Evolutionary conservation across 2,888 invertebrate genomes (phyloP), one percentile per base, ranked within the genome.

Genomic region (Corbicula japonica): DNA sequence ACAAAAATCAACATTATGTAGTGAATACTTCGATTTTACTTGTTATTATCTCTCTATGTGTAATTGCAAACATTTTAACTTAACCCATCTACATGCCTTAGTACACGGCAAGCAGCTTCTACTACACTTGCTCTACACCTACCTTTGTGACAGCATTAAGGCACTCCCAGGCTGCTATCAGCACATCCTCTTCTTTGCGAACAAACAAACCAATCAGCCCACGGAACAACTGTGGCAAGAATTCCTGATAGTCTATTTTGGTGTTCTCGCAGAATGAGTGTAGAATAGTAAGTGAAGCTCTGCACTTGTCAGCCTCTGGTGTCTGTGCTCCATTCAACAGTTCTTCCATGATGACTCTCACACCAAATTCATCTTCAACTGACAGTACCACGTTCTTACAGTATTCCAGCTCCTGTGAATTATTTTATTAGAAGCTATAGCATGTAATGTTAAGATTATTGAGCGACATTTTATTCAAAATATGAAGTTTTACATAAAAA

Each of bases 321-420:
- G 89, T 96, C 95, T 6, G 86, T 28, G 89, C 88, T 18, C 96
- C 96, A 86, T 96, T 96, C 93, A 98, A 95, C 68, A 98, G 94
- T 70, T 97, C 96, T 91, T 98, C 97, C 94, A 98, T 96, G 8
- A 98, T 96, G 50, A 96, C 96, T 41, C 97, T 95, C 3, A 98
- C 96, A 15, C 98, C 98, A 30, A 96, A 95, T 4, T 94, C 94
- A 92, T 98, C 97, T 0, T 95, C 95, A 1, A 99, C 97, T 0
- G 99, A 98, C 86, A 99, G 94, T 81, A 99, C 96, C 44, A 99
- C 99, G 62, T 97, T 96, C 92, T 98, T 96, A 92, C 98, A 98
- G 93, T 98, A 97, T 90, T 97, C 97, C 69, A 98, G 94, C 94
- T 98, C 98, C 94, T 93, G 87, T 4, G 80, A 65, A 34, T n/a